Evolutionary conservation across 2,888 invertebrate species (phyloP).

Genomic region (Plebejus argus): DNA sequence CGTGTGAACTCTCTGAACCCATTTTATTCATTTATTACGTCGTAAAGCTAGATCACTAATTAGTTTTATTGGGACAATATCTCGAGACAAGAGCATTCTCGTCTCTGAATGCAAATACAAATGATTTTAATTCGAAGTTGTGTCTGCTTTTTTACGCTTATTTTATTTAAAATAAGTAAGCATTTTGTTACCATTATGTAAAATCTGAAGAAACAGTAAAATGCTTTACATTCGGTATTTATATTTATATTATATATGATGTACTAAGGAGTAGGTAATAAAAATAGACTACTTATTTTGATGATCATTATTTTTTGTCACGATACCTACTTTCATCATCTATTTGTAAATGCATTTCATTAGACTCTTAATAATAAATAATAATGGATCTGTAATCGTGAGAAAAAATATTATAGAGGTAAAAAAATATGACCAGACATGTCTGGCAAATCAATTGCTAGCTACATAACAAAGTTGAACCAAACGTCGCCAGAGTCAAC

Average conservation of each 20-base stretch:
- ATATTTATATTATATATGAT: too few species aligned
- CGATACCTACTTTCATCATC: too few species aligned
- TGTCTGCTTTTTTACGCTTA: neutral
- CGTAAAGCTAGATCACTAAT: constrained; percentile 75
- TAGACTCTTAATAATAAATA: too few species aligned
- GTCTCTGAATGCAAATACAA: constrained; percentile 42
- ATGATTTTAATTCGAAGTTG: constrained; percentile 5
- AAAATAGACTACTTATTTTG: too few species aligned
- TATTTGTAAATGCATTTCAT: too few species aligned
- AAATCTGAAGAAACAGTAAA: too few species aligned
- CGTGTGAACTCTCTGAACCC: constrained; percentile 56
- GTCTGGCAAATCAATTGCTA: neutral
- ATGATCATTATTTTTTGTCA: too few species aligned
- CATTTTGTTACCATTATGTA: neutral
- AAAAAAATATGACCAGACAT: neutral
- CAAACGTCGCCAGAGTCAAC: neutral
- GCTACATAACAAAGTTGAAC: neutral
- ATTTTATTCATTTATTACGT: constrained; percentile 71
- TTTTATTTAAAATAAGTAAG: neutral
- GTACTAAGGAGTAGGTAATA: too few species aligned
- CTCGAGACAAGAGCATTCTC: constrained; percentile 54
- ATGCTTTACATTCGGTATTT: too few species aligned
- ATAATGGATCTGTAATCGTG: too few species aligned
- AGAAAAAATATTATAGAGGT: too few species aligned
- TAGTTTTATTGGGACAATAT: constrained; percentile 70